These are phyloP conservation scores for Drosophila putrida DNA, from an alignment of 2,888 invertebrate species.

Conservation along the genomic window DNA sequence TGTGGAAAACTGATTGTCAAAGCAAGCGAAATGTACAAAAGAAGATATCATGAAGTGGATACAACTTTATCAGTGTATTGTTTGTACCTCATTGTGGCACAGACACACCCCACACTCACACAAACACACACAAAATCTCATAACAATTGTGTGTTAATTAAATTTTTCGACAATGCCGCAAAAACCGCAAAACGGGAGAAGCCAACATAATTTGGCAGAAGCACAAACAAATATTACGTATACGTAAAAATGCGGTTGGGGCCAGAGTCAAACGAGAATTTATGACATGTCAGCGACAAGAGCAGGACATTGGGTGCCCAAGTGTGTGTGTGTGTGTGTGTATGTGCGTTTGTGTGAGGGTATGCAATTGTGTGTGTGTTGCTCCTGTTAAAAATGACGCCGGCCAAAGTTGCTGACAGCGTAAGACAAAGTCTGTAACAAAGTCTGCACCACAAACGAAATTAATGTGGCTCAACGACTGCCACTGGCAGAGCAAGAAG, in stretches of 20 bases:
- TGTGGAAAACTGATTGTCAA: constrained; percentile 53
- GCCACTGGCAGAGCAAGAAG: constrained; percentile 12
- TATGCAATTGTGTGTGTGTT: constrained; percentile 2
- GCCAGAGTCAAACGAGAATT: constrained; percentile 63
- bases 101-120: constrained; percentile 1
- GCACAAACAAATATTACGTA: constrained; percentile 48
- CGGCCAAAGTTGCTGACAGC: constrained; percentile 66
- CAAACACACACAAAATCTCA: neutral
- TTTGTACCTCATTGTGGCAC: constrained; percentile 32
- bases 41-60: constrained; percentile 30
- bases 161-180: constrained; percentile 56
- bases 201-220: constrained; percentile 25
- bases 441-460: constrained; percentile 42
- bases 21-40: constrained; percentile 28
- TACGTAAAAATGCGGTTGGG: constrained; percentile 19
- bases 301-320: constrained; percentile 24
- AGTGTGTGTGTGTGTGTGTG: constrained; percentile 6
- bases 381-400: constrained; percentile 60
- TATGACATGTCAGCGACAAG: constrained; percentile 65
- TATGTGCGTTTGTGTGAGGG: neutral
- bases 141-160: constrained; percentile 71
- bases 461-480: constrained; percentile 51
- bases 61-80: constrained; percentile 53
- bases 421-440: constrained; percentile 38
- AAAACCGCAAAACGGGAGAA: constrained; percentile 25